Conservation (phyloP, 2,888 invertebrate genomes). For the Bruchidius siliquastri region DNA sequence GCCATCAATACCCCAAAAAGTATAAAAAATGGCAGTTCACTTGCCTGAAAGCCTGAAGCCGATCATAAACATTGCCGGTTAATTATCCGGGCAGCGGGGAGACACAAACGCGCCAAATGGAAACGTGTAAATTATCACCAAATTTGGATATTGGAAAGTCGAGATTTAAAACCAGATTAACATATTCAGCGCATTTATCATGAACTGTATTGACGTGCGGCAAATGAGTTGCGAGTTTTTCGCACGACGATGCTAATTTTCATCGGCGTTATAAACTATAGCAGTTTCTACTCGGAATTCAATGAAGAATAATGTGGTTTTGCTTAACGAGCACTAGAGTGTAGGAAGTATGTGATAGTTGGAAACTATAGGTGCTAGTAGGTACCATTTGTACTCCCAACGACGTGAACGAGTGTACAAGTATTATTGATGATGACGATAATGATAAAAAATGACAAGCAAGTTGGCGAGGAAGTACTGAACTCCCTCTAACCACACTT, state of each 20-base stretch:
- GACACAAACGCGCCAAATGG: not conserved
- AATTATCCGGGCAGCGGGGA: not conserved
- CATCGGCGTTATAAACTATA: not conserved
- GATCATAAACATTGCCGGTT: not conserved
- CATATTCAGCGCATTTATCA: slow-evolving; percentile 7
- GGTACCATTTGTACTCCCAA: too few species aligned
- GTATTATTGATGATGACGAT: too few species aligned
- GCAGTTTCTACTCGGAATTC: too few species aligned
- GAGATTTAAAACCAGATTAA: slow-evolving; percentile 4
- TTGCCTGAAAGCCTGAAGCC: not conserved
- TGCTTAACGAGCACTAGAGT: too few species aligned
- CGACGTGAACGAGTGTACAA: too few species aligned
- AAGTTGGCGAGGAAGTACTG: too few species aligned
- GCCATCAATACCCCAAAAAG: not conserved
- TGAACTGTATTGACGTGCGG: slow-evolving; percentile 1
- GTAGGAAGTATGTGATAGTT: too few species aligned
- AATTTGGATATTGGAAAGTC: slow-evolving; percentile 5
- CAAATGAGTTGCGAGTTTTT: not conserved
- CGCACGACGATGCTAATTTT: not conserved
- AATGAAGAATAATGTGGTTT: too few species aligned
- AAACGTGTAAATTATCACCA: slow-evolving; percentile 4
- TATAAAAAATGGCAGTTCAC: not conserved
- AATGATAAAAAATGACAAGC: too few species aligned
- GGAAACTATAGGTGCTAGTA: too few species aligned
- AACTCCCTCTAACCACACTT: too few species aligned